phyloP scores from a whole-genome alignment of 2,113 vertebrate genomes.

The Phasianus colchicus region DNA sequence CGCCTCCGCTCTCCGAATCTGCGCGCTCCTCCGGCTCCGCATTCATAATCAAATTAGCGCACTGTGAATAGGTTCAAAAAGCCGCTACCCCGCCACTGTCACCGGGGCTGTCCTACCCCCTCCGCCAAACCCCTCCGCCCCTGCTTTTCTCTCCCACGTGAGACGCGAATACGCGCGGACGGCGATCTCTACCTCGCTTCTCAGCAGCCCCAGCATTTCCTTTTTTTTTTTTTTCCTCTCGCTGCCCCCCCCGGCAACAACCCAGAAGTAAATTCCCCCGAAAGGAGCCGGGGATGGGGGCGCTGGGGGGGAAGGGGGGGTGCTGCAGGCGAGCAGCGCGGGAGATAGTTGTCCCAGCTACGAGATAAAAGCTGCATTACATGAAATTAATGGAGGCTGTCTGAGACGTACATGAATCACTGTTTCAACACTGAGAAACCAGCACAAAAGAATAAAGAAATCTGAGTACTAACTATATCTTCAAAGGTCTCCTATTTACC shows the following conservation, averaged over 20 bases:
- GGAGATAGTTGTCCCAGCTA: constrained; percentile 89
- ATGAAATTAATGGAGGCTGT: constrained; percentile 97
- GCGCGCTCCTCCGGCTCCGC: constrained; percentile 69
- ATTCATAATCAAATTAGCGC: constrained; percentile 82
- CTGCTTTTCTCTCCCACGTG: constrained; percentile 5
- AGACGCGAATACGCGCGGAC: constrained; percentile 59
- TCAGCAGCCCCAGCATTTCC: constrained; percentile 67
- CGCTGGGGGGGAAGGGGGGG: constrained; percentile 28
- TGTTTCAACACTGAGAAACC: constrained; percentile 89
- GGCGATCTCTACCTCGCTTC: constrained; percentile 46
- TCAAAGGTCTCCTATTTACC: constrained; percentile 94
- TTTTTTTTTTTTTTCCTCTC: not conserved
- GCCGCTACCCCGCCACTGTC: constrained; percentile 63
- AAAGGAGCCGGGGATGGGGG: constrained; percentile 60
- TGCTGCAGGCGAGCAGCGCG: constrained; percentile 77
- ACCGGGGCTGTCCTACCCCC: constrained; percentile 66
- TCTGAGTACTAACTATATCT: constrained; percentile 91
- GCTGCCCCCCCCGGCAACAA: not conserved
- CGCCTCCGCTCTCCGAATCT: constrained; percentile 56
- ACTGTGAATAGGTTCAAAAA: constrained; percentile 73
- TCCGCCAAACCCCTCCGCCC: constrained; percentile 44
- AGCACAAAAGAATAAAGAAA: constrained; percentile 92
- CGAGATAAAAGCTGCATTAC: constrained; percentile 98
- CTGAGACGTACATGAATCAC: constrained; percentile 96
- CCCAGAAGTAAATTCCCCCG: constrained; percentile 58